Evolutionary conservation across 2,888 invertebrate species (phyloP).

Genomic region (Prenolepis imparis): DNA sequence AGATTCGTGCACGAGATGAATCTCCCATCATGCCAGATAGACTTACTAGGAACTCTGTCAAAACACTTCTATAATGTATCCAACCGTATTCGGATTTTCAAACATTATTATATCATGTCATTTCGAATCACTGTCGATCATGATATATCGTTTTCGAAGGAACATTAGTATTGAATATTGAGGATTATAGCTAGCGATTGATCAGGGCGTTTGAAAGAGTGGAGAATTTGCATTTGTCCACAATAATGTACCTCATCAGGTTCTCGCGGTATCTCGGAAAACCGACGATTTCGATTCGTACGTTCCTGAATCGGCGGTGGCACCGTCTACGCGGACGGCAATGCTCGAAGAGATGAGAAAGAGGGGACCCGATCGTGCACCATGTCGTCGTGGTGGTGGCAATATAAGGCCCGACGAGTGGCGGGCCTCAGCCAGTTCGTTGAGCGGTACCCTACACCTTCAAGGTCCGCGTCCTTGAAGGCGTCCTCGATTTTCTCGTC

Average conservation of each 20-base stretch:
- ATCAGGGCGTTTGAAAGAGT: not conserved
- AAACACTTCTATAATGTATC: not conserved
- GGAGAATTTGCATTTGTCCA: not conserved
- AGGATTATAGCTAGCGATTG: not conserved
- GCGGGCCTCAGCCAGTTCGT: conserved; percentile 84
- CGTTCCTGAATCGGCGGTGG: conserved; percentile 59
- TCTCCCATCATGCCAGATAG: not conserved
- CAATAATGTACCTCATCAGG: not conserved
- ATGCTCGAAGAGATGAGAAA: conserved; percentile 61
- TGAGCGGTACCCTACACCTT: conserved; percentile 83
- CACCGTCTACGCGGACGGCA: conserved; percentile 53
- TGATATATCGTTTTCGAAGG: not conserved
- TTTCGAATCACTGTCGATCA: not conserved
- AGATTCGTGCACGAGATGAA: not conserved
- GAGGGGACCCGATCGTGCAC: conserved; percentile 68
- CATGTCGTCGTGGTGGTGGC: conserved; percentile 83
- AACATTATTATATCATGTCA: not conserved
- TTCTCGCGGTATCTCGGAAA: conserved; percentile 4
- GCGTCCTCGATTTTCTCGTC: conserved; percentile 37
- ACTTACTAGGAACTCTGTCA: not conserved
- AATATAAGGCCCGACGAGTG: conserved; percentile 84
- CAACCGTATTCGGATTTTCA: not conserved
- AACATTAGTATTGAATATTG: not conserved
- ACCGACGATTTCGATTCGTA: conserved; percentile 40
- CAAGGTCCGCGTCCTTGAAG: conserved; percentile 81